Base-by-base conservation (phyloP, 2,113 vertebrate species). In the Pseudolaguvia tuberculata region DNA sequence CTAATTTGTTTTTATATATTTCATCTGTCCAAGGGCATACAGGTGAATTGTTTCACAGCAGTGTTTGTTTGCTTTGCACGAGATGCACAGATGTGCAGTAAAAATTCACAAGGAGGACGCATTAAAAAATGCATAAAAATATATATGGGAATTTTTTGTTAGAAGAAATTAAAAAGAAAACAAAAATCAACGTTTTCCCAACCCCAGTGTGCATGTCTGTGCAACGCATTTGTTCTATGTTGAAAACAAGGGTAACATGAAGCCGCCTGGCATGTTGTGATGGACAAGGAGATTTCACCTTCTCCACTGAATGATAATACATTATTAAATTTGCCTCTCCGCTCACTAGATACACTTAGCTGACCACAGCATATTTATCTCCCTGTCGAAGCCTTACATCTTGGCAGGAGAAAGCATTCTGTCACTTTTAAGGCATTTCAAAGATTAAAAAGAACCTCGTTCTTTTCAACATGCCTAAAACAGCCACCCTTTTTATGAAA, bases 241-340 rank as follows among this genome's bases (percentile, higher is more conserved):
- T 88, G 86, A 87, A 88, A 82, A 83, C 87, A 88, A 88, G 87
- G 88, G 87, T 87, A 91, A 91, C 89, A 88, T 89, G 88, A 94
- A 94, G 94, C 92, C 92, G 89, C 84, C 84, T 84, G 85, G 80
- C 84, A 85, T 86, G 80, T 85, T 89, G 92, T 94, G 92, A 92
- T 93, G 93, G 94, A 94, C 93, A 95, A 93, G 93, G 92, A 96
- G 93, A 96, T 95, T 97, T 98, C 96, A 98, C 95, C 96, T 98
- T 98, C 93, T 94, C 94, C 93, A 94, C 94, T 96, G 94, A 97
- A 96, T 94, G 96, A 98, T 97, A 97, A 98, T 98, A 93, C 96
- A 98, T 98, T 98, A 98, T 98, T 98, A 98, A 98, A 98, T 98
- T 96, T 97, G 95, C 96, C 95, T 96, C 95, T 93, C 94, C 93